A percentile compares a stretch with the other conserved stretches of the same genome.
Conservation (phyloP, 2,888 invertebrate species). For the Eustalomyia histrio region DNA sequence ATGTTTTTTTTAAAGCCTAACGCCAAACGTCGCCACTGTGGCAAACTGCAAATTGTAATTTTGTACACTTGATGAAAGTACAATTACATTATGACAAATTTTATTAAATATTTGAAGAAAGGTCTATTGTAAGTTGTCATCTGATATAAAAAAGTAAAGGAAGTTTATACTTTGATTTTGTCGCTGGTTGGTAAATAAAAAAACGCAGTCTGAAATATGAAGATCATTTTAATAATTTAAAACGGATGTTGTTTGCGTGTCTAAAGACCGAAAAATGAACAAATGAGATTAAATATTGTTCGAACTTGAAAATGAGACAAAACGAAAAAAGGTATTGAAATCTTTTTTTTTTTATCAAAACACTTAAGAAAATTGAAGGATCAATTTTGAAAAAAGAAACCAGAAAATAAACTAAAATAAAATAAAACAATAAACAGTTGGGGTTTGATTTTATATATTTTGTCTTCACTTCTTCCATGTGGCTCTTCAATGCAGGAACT, state of each 20-base stretch:
- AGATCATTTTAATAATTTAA: slow-evolving; percentile 31
- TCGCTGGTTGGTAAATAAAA: slow-evolving; percentile 44
- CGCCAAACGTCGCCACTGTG: neutral
- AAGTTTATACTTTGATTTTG: slow-evolving; percentile 59
- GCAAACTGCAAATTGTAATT: neutral
- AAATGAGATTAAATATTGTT: slow-evolving; percentile 29
- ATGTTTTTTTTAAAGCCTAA: too few relatives aligned
- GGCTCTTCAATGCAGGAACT: slow-evolving; percentile 44
- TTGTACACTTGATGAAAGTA: neutral
- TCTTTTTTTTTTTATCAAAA: slow-evolving; percentile 10
- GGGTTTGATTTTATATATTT: slow-evolving; percentile 13
- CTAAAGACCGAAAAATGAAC: slow-evolving; percentile 56
- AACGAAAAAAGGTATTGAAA: slow-evolving; percentile 11
- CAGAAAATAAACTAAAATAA: neutral
- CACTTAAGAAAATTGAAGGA: slow-evolving; percentile 42
- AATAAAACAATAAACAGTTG: slow-evolving; percentile 32
- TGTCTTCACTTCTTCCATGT: neutral
- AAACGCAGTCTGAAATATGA: slow-evolving; percentile 18
- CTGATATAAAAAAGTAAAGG: slow-evolving; percentile 15
- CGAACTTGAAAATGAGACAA: neutral
- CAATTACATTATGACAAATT: neutral
- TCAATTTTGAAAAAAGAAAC: slow-evolving; percentile 17
- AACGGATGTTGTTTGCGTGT: slow-evolving; percentile 64
- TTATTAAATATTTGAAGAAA: neutral
- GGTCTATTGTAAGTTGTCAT: neutral